Base-by-base conservation (phyloP, 2,888 invertebrate species). In the Apomyelois bistriatella region DNA sequence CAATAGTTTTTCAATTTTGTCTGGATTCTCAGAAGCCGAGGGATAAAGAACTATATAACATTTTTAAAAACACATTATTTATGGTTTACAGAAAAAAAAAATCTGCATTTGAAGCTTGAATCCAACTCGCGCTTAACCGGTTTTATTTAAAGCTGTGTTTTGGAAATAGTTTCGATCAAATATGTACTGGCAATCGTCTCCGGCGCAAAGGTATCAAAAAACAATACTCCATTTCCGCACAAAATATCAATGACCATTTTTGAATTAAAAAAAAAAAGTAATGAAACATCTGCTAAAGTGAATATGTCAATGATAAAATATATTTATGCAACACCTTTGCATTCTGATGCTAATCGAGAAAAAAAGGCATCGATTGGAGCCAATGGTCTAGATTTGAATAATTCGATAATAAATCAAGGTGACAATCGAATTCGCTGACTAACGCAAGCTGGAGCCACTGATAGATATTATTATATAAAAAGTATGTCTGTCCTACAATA, bases 331-430 rank as follows among this genome's bases (percentile, higher is more conserved):
- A 58, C 72, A 76, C 74, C 72, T 75, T 67, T 58, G 66, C 66
- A 82, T 83, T 83, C 67, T 77, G 57, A 85, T 85, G 85, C 71
- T 74, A 85, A 85, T 85, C 48, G 52, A 50, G 55, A 32, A 62
- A 79, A 78, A 76, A 78, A 79, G 68, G 65, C 66, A 75, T 79
- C 76, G 77, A 77, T 74, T 68, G 70, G 55, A 74, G 79, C 79
- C 82, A 76, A 80, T 80, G 70, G 64, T 60, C 54, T 55, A 54
- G 55, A 80, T 83, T 82, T 80, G 71, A 79, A 87, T 86, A 85
- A 82, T 85, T 81, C 58, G 60, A 56, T 58, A 58, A 86, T 87
- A 76, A 79, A 86, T 85, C 85, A 82, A 72, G 57, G 55, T 58
- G 56, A 66, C 66, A 66, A 69, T 62, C 64, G 48, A 46, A 30